Evolutionary conservation across 2,797 vertebrate species (phyloP), one percentile per base, ranked within the genome.

Genomic region (Poecile montanus): DNA sequence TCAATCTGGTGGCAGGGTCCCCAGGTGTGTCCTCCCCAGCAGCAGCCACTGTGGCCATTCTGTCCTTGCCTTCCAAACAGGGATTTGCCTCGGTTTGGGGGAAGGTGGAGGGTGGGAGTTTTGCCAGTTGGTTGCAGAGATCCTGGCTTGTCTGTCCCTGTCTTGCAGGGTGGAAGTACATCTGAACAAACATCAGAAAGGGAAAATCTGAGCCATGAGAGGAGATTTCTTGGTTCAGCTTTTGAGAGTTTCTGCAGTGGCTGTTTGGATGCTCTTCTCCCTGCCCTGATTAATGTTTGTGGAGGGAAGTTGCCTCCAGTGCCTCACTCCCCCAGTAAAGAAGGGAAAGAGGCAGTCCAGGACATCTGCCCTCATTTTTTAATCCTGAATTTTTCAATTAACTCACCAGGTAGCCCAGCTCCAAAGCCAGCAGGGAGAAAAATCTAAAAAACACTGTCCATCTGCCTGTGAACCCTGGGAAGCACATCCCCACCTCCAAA

Each of bases 391-490:
- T 87, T 85, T 80, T 74, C 70, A 57, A 3, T 93, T 77, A 62
- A 56, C 58, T 85, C 15, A 7, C 45, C 65, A 80, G 76, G 85
- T 88, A 93, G 34, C 68, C 34, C 75, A 80, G 29, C 72, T 89
- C 88, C 72, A 80, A 68, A 87, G 36, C 42, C 66, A 80, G 50
- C 76, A 74, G 83, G 73, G 62, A 91, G 72, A 48, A 90, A 76
- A 73, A 34, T 7, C 22, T n/a, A 7, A 21, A 53, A 45, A 34
- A 40, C 45, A 34, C 16, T 65, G 83, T 91, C 92, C 83, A 47
- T 77, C 92, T 88, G 82, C 90, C 77, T 61, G 32, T 67, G 76
- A 81, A 66, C 89, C 86, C 95, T 21, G 74, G 84, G 91, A 29
- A 92, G 84, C 73, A n/a, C 58, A 54, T 72, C 70, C 66, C 84